phyloP scores from a whole-genome alignment of 2,888 invertebrate genomes.

The Eudasyphora cyanicolor region DNA sequence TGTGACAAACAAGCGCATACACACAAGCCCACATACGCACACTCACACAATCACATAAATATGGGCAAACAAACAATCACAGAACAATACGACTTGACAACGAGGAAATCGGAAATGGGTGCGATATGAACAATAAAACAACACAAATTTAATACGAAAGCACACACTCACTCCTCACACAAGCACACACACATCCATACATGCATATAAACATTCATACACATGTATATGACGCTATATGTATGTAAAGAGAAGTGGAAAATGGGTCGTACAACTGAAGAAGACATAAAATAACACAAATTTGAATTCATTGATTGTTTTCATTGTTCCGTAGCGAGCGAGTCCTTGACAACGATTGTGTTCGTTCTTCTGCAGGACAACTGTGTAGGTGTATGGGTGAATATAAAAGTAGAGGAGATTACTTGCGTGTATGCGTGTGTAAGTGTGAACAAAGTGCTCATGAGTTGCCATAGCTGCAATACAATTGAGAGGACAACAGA shows the following conservation, averaged over 20 bases:
- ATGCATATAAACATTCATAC: constrained; percentile 20
- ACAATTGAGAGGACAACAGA: not conserved
- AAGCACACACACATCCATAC: constrained; percentile 10
- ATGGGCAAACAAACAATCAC: not conserved
- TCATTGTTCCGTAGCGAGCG: constrained; percentile 29
- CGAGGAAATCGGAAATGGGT: constrained; percentile 53
- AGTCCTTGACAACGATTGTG: constrained; percentile 6
- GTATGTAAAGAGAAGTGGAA: not conserved
- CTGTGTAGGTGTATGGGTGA: not conserved
- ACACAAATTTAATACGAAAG: constrained; percentile 3
- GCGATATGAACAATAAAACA: constrained; percentile 42
- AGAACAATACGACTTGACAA: constrained; percentile 11
- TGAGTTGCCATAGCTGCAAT: not conserved
- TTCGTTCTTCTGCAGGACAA: no score
- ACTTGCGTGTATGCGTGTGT: not conserved
- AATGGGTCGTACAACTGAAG: not conserved
- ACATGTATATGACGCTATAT: constrained; percentile 15
- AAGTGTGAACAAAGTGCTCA: not conserved
- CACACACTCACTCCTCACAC: not conserved
- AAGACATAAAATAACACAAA: constrained; percentile 55
- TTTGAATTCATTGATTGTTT: constrained; percentile 55
- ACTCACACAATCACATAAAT: not conserved
- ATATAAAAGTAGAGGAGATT: not conserved
- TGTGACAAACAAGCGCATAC: constrained; percentile 21
- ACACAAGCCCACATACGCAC: constrained; percentile 10